These are phyloP conservation scores for Leptothorax acervorum DNA, from an alignment of 2,888 invertebrate genomes.

Conservation along the genomic window DNA sequence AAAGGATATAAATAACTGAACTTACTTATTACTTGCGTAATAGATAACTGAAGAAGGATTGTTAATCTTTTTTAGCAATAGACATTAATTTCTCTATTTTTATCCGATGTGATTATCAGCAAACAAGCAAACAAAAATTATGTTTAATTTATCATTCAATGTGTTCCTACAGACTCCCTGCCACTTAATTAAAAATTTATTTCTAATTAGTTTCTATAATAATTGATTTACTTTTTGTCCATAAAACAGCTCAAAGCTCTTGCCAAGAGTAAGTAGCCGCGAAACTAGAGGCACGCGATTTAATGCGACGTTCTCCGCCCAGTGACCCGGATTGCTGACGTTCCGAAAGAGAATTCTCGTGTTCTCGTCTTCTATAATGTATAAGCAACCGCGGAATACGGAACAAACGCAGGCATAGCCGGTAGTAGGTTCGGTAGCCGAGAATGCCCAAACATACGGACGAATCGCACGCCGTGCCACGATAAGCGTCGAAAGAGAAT, in stretches of 20 bases:
- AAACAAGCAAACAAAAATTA: neutral
- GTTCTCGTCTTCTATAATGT: conserved; percentile 43
- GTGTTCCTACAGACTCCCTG: neutral
- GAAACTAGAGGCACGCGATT: conserved; percentile 47
- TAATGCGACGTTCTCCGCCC: conserved; percentile 43
- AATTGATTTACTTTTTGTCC: conserved; percentile 4
- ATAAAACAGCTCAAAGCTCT: neutral
- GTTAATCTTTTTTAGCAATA: neutral
- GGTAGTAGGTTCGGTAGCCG: neutral
- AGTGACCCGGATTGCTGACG: neutral
- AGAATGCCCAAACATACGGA: conserved; percentile 30
- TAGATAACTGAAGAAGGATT: neutral
- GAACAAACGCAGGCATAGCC: conserved; percentile 27
- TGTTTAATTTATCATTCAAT: neutral
- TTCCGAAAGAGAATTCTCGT: conserved; percentile 43
- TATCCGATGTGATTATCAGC: neutral
- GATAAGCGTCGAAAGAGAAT: conserved; percentile 47
- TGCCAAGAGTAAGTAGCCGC: conserved; percentile 16
- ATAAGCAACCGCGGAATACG: conserved; percentile 46
- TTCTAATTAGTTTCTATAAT: neutral
- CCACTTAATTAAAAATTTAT: neutral
- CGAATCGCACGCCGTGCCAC: conserved; percentile 22
- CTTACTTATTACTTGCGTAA: neutral
- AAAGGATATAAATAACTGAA: neutral
- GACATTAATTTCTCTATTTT: neutral